A percentile compares a stretch with the other conserved stretches of the same genome.
These are phyloP conservation scores for Crepidodera aurea DNA, from an alignment of 2,888 invertebrate genomes.

Conservation along the genomic window DNA sequence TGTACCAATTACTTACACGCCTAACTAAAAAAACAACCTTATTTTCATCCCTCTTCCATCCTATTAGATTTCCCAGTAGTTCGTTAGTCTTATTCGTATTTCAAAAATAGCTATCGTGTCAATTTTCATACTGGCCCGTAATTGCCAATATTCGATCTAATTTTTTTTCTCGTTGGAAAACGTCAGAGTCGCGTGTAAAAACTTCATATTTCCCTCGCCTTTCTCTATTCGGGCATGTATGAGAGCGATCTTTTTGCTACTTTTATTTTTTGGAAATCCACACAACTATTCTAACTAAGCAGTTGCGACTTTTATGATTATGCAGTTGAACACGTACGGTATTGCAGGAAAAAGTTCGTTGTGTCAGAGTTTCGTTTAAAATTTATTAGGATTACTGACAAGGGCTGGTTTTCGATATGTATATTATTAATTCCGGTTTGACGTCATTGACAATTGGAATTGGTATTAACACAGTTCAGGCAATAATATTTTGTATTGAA, in stretches of 20 bases:
- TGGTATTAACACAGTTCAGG: too few relatives aligned
- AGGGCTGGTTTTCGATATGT: too few relatives aligned
- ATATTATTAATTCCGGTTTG: too few relatives aligned
- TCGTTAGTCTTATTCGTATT: slow-evolving; percentile 10
- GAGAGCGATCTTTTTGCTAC: neutral
- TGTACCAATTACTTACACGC: neutral
- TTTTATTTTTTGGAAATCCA: neutral
- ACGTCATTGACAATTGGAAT: too few relatives aligned
- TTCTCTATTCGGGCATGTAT: slow-evolving; percentile 3
- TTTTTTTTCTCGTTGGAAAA: slow-evolving; percentile 3
- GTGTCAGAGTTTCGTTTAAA: too few relatives aligned
- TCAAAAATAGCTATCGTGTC: slow-evolving; percentile 21
- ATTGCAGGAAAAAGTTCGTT: too few relatives aligned
- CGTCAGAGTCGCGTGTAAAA: slow-evolving; percentile 16
- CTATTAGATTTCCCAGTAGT: neutral
- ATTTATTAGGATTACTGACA: too few relatives aligned
- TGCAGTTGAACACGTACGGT: neutral
- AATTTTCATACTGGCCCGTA: slow-evolving; percentile 6
- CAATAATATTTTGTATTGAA: too few relatives aligned
- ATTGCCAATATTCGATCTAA: slow-evolving; percentile 15
- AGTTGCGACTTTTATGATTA: neutral
- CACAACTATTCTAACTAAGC: neutral
- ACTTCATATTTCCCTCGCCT: slow-evolving; percentile 1
- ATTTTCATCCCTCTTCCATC: neutral
- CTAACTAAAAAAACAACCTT: neutral